These are phyloP conservation scores for Lycodopsis pacificus DNA, from an alignment of 2,797 vertebrate genomes.

Conservation along the genomic window DNA sequence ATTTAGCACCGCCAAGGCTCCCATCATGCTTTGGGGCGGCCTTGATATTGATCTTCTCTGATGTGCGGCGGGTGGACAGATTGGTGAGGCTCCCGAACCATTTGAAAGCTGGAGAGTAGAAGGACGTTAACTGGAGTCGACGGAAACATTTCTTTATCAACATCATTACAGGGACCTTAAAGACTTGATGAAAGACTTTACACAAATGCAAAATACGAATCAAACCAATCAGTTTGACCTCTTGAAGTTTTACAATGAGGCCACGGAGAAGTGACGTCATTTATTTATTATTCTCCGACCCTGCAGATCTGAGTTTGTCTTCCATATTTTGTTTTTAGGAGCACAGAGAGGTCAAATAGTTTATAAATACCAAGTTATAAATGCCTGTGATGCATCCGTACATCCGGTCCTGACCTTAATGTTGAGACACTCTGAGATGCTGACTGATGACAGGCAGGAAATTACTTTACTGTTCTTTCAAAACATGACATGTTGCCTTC, in stretches of 20 bases:
- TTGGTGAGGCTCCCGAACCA: slow-evolving; percentile 88
- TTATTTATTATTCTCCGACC: too few relatives aligned
- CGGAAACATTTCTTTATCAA: neutral
- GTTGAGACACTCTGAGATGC: neutral
- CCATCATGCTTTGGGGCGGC: slow-evolving; percentile 26
- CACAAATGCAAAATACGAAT: neutral
- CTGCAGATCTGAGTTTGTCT: too few relatives aligned
- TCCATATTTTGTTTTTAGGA: too few relatives aligned
- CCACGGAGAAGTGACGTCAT: too few relatives aligned
- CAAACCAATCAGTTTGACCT: neutral
- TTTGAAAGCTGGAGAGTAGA: slow-evolving; percentile 83
- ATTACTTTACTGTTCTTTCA: neutral
- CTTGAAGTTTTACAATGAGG: too few relatives aligned
- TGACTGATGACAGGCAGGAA: slow-evolving; percentile 12
- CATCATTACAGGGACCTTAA: neutral
- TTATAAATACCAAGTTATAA: too few relatives aligned
- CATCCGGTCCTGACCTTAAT: neutral
- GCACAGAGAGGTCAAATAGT: neutral
- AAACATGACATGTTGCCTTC: neutral
- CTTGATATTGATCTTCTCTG: slow-evolving; percentile 40
- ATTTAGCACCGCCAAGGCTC: slow-evolving; percentile 15
- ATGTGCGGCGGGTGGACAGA: slow-evolving; percentile 73
- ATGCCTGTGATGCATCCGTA: too few relatives aligned
- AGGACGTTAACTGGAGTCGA: neutral
- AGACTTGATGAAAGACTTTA: neutral